phyloP scores from a whole-genome alignment of 2,888 invertebrate genomes.

The Hermaeophaga mercurialis region DNA sequence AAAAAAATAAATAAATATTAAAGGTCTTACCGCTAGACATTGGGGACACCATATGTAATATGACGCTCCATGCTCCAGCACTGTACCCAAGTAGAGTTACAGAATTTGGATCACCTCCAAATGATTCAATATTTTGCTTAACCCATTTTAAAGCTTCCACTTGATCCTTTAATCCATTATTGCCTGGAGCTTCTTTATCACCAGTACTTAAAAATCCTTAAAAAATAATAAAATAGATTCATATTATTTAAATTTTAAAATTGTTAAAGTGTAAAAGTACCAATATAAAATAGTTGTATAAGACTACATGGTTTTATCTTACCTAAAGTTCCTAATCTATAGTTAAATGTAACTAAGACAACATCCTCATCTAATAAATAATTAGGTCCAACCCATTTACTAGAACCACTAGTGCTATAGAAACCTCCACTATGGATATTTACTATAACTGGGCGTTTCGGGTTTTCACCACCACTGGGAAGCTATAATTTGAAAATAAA shows the following conservation, averaged over 20 bases:
- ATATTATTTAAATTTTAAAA: too few species aligned
- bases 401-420: conserved; percentile 65
- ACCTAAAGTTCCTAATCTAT: conserved; percentile 65
- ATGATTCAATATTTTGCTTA: conserved; percentile 66
- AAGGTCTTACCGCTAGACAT: conserved; percentile 66
- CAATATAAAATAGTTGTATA: too few species aligned
- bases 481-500: conserved; percentile 40
- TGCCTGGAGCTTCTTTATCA: conserved; percentile 69
- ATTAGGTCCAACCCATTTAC: conserved; percentile 63
- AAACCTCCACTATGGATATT: conserved; percentile 73
- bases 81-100: conserved; percentile 70
- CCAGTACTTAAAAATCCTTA: conserved; percentile 64
- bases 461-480: conserved; percentile 46
- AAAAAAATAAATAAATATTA: conserved; percentile 14
- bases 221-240: conserved; percentile 56
- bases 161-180: conserved; percentile 74
- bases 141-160: conserved; percentile 71
- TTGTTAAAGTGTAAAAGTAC: too few species aligned
- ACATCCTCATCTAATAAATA: conserved; percentile 69
- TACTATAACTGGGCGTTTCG: conserved; percentile 66
- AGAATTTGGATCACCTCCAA: conserved; percentile 69
- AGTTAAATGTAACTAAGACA: conserved; percentile 70
- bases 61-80: conserved; percentile 57
- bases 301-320: conserved; percentile 28
- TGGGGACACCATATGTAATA: conserved; percentile 66